Evolutionary conservation across 37 sponge, comb jelly and placozoan species (phyloP).

Genomic region (Beroe forskalii): DNA sequence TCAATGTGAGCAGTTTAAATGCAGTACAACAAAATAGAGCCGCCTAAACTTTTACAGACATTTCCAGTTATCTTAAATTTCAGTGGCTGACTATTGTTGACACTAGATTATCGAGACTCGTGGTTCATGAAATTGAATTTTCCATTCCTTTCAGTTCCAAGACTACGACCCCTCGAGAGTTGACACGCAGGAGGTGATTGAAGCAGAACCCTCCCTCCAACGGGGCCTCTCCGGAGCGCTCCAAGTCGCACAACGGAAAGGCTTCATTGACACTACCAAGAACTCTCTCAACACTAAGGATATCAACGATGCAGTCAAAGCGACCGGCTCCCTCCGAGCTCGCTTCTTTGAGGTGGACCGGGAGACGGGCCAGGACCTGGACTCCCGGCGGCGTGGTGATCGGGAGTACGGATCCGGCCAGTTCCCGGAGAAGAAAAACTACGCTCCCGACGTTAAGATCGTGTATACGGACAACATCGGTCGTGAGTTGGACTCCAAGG

Average conservation of each 20-base stretch:
- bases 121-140: no score
- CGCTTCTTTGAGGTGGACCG: conserved; percentile 5
- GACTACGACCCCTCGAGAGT: conserved; percentile 50
- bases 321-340: conserved; percentile 31
- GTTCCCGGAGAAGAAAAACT: conserved; percentile 90
- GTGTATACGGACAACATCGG: conserved; percentile 90
- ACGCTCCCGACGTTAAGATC: conserved; percentile 82
- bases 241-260: conserved; percentile 86
- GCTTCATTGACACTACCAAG: conserved; percentile 73
- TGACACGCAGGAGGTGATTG: conserved; percentile 63
- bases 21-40: no score
- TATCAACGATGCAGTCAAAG: conserved; percentile 38
- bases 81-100: no score
- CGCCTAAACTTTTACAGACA: no score
- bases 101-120: no score
- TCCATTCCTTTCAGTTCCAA: conserved; percentile 65
- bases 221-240: conserved; percentile 79
- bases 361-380: conserved; percentile 42
- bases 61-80: no score
- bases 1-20: no score
- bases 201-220: conserved; percentile 82
- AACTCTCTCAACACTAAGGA: conserved; percentile 25
- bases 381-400: conserved; percentile 10
- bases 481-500: conserved; percentile 76
- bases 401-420: neutral